Percentiles rank a stretch among this genome's conserved stretches.
These are phyloP conservation scores for Napeogenes sylphis DNA, from an alignment of 2,888 invertebrate genomes.

Conservation along the genomic window DNA sequence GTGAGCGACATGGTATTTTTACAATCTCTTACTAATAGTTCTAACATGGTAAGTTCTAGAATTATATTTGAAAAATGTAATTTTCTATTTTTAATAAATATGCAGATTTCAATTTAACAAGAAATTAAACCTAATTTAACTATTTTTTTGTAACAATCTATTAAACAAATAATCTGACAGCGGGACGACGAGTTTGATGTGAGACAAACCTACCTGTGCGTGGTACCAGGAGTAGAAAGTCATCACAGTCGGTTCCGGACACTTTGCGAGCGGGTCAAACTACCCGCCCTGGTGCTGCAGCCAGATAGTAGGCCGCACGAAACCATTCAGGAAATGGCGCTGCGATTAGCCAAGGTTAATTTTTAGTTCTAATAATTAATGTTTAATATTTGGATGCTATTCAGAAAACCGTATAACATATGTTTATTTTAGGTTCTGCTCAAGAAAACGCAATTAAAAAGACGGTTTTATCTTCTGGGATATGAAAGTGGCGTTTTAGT, in stretches of 20 bases:
- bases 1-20: slow-evolving; percentile 47
- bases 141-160: neutral
- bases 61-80: neutral
- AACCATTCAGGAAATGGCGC: slow-evolving; percentile 40
- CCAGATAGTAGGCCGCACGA: slow-evolving; percentile 38
- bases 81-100: too few species aligned
- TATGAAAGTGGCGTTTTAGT: slow-evolving; percentile 50
- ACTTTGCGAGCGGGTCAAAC: slow-evolving; percentile 47
- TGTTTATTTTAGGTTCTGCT: slow-evolving; percentile 38
- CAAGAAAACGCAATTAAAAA: slow-evolving; percentile 36
- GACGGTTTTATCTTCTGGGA: slow-evolving; percentile 48
- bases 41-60: slow-evolving; percentile 31
- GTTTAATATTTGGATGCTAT: neutral
- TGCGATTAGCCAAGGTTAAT: slow-evolving; percentile 39
- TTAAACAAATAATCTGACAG: slow-evolving; percentile 32
- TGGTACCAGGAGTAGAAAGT: slow-evolving; percentile 53
- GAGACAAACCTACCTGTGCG: slow-evolving; percentile 39
- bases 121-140: neutral
- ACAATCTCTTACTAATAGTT: slow-evolving; percentile 39
- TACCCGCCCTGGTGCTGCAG: slow-evolving; percentile 47
- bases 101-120: too few species aligned
- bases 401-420: neutral
- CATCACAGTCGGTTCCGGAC: slow-evolving; percentile 41
- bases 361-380: too few species aligned
- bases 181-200: slow-evolving; percentile 45